A percentile compares a stretch with the other conserved stretches of the same genome.
These are phyloP conservation scores for Desmodus rotundus DNA, from an alignment of 2,113 vertebrate genomes.

Conservation along the genomic window DNA sequence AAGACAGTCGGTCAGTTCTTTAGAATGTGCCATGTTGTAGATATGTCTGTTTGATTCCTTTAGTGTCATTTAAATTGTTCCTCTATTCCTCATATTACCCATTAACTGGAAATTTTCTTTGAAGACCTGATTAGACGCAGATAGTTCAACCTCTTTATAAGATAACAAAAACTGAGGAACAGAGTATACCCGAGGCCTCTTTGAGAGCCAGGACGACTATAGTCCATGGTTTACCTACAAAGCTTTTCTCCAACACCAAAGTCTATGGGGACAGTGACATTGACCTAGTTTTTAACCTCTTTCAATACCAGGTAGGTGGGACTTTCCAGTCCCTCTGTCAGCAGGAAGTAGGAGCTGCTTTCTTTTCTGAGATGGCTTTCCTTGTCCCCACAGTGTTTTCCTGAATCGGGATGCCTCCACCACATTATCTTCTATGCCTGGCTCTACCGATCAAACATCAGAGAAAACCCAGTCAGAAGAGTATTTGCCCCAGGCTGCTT, in stretches of 20 bases:
- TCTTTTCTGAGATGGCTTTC: slow-evolving; percentile 28
- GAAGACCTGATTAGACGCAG: neutral
- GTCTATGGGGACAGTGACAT: neutral
- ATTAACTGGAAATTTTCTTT: neutral
- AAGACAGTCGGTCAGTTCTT: neutral
- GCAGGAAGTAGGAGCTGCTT: neutral
- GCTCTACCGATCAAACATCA: slow-evolving; percentile 67
- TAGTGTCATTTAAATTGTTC: neutral
- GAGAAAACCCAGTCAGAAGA: slow-evolving; percentile 81
- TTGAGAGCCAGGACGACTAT: neutral
- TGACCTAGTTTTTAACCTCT: neutral
- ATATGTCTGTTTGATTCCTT: neutral
- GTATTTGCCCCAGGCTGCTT: slow-evolving; percentile 69
- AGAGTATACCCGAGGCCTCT: neutral
- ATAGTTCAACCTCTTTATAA: neutral
- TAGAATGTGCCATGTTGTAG: neutral
- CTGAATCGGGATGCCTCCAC: slow-evolving; percentile 81
- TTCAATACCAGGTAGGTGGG: neutral
- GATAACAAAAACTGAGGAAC: neutral
- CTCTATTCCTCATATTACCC: neutral
- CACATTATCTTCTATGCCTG: slow-evolving; percentile 70
- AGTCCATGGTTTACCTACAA: neutral
- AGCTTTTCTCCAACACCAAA: neutral
- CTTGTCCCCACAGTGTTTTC: slow-evolving; percentile 82
- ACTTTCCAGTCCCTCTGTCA: neutral